Base-by-base conservation (phyloP, 2,113 vertebrate species). In the Panthera leo region DNA sequence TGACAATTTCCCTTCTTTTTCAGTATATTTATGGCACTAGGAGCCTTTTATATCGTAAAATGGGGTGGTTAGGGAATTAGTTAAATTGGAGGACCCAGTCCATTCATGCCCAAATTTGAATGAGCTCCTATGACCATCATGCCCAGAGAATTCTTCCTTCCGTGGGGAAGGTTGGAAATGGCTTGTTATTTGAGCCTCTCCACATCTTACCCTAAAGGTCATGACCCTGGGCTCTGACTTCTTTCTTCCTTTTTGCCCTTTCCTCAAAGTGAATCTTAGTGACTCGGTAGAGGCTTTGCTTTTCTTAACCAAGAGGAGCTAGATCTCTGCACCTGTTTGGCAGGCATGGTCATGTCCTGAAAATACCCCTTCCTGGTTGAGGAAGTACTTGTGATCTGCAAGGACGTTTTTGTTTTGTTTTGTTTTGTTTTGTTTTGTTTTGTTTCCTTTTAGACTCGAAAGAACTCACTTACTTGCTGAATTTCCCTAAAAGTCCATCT, bases 101-200 rank as follows among this genome's bases (percentile, higher is more conserved):
- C 70, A 92, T 93, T 94, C 95, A 95, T 80, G 82, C 85, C 42
- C 93, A 89, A 23, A 97, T 97, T 93, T 98, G 93, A 98, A 91
- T 97, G 84, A 71, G 90, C 82, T 93, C 53, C 96, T 78, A 34
- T 97, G 95, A 84, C 91, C 73, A 68, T 70, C 78, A 68, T 45
- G 70, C 51, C 31, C 12, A n/a, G 85, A 91, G 85, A 96, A 92
- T 93, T 90, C 85, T 91, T 94, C 51, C 68, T 96, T 91, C 96
- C 1, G 0, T 4, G 1, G 84, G 78, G 45, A 45, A 45, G 45
- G 73, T 85, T 39, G 58, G 82, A 97, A 97, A 94, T 76, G 65
- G 39, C 88, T 96, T 98, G 97, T 97, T 96, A 97, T 97, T 94
- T 68, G 89, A 98, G 85, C 78, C 86, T 88, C 51, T 96, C 79